Evolutionary conservation across 1,140 invertebrate species (phyloP), one percentile per base, ranked within the genome.

Genomic region (Globodera rostochiensis): DNA sequence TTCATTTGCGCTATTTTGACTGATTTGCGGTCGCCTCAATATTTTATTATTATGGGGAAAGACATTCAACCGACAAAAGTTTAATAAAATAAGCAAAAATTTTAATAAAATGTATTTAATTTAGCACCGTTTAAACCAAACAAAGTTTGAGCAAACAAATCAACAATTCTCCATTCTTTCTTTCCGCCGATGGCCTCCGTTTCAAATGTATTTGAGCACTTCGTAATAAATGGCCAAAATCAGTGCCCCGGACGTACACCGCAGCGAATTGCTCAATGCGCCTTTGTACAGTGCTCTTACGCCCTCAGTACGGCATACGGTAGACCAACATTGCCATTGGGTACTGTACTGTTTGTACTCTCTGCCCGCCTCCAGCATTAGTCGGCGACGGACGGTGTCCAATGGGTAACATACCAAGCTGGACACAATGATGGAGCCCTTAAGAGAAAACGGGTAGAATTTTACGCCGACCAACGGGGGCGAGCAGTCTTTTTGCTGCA

Each of bases 171-270:
- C 36, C 36, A 36, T 36, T 36, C 36, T 36, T 36, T 36, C 25
- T 36, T 36, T 36, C 6, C 49, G 49, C 49, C 49, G 49, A 15
- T 5, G 19, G 57, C 15, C 11, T 19, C 19, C 19, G 36, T 19
- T 13, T 64, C 57, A 64, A 64, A 64, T 64, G 73, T 88, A 85
- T 70, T 88, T 88, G 57, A 85, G 25, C 67, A 84, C 82, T 80
- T 88, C 87, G 79, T 88, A 88, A 73, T 88, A 88, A 13, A 88
- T 74, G 49, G 87, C 83, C 57, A 88, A 75, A 64, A 88, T 84
- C 49, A 88, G 71, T 73, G 88, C 87, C 36, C 87, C 87, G 64
- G 82, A 80, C 3, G 81, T 87, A 9, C 84, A 87, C 57, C 84
- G 73, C 21, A 89, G 69, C 25, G 87, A 88, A 79, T 88, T 88